phyloP scores from a whole-genome alignment of 2,113 vertebrate species.

The Peromyscus maniculatus region DNA sequence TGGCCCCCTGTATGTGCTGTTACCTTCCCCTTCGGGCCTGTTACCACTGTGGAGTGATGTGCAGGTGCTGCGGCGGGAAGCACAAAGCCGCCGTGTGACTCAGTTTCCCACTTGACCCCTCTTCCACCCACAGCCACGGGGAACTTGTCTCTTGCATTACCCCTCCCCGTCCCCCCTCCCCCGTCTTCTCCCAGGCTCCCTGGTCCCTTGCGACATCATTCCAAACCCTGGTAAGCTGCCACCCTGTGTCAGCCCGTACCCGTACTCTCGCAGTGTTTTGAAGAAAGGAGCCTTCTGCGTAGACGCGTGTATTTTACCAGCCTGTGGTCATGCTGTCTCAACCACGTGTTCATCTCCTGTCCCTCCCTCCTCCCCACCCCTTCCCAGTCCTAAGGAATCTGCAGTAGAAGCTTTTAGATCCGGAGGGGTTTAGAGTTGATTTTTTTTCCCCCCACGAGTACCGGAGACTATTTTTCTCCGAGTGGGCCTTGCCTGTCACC shows the following conservation, averaged over 20 bases:
- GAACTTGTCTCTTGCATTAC: not conserved
- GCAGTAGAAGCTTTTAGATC: slow-evolving; percentile 85
- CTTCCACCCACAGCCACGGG: not conserved
- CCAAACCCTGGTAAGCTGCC: slow-evolving; percentile 39
- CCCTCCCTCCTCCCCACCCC: slow-evolving; percentile 8
- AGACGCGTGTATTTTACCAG: slow-evolving; percentile 85
- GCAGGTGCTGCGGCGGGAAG: slow-evolving; percentile 97
- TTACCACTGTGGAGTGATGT: slow-evolving; percentile 95
- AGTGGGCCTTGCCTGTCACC: slow-evolving; percentile 53
- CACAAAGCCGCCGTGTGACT: slow-evolving; percentile 95
- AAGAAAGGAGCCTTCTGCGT: slow-evolving; percentile 84
- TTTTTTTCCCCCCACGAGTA: slow-evolving; percentile 67
- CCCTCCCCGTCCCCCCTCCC: not conserved
- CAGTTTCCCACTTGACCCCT: not conserved
- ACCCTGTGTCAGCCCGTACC: not conserved
- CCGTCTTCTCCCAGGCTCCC: not conserved
- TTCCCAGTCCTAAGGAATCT: slow-evolving; percentile 87
- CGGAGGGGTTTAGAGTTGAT: slow-evolving; percentile 72
- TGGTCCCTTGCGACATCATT: slow-evolving; percentile 37
- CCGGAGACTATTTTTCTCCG: slow-evolving; percentile 76
- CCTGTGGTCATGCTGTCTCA: slow-evolving; percentile 89
- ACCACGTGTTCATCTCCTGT: slow-evolving; percentile 87
- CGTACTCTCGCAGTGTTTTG: slow-evolving; percentile 78
- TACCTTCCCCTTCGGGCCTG: slow-evolving; percentile 97
- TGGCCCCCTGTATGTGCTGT: slow-evolving; percentile 99